Base-by-base conservation (phyloP, 2,888 invertebrate genomes). In the Zaprionus lineosus region DNA sequence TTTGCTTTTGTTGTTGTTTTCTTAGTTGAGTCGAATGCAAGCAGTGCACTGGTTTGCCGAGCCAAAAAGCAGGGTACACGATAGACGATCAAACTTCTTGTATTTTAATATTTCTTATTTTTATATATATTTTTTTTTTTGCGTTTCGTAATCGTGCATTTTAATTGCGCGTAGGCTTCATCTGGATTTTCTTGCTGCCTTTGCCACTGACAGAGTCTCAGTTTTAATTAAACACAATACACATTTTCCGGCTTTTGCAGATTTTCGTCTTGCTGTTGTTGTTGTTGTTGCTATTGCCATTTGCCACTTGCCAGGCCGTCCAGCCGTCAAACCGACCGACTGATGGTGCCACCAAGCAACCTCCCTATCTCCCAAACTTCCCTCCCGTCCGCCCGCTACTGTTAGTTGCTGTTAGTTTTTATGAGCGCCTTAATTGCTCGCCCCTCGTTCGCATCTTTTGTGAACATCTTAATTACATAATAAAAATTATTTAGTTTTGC, bases 181-280 rank as follows among this genome's bases (percentile, higher is more conserved):
- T 63, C 68, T 70, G 62, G 59, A 73, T 73, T 67, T 65, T 60
- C 64, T 64, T 62, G 53, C 60, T 57, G 46, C 36, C 44, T 18
- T 28, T 33, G 66, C 50, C 46, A 43, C 29, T 9, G 47, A 14
- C 37, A 8, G 14, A 14, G 53, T 55, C 59, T 59, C 64, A 33
- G 62, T 68, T 72, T 82, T 86, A 86, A 86, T 86, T 86, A 86
- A 77, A 53, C 66, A 72, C 77, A 86, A 87, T 86, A 78, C 56
- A 68, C 61, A 86, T 84, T 87, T 87, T 82, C 86, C 86, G 84
- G 50, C 60, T 57, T 76, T 78, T 84, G 81, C 74, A 63, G 70
- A 77, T 74, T 73, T 53, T 68, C 50, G 28, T 58, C 31, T 39
- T 46, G 31, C 50, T 51, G 48, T 24, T 56, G 37, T 36, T 41